A percentile compares a stretch with the other conserved stretches of the same genome.
phyloP scores from a whole-genome alignment of 2,797 vertebrate species.

The Myotis daubentonii region DNA sequence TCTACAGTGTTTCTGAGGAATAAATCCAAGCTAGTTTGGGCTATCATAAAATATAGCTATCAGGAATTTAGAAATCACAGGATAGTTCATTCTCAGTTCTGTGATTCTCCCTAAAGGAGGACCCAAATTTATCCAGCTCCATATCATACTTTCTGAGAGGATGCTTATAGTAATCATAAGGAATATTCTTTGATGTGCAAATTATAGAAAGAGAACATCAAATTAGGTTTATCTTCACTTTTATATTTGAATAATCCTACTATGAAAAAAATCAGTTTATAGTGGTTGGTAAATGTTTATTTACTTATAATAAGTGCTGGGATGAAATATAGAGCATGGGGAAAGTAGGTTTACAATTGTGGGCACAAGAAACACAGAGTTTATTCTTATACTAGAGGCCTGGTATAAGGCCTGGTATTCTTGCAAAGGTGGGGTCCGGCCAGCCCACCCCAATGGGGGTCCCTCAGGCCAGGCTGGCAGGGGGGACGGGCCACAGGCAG shows the following conservation, averaged over 20 bases:
- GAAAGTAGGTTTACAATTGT: neutral
- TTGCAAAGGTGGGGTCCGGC: too few species aligned
- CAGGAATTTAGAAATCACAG: neutral
- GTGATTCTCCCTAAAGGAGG: neutral
- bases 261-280: neutral
- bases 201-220: neutral
- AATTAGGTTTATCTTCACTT: neutral
- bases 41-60: neutral
- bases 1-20: neutral
- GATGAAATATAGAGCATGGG: neutral
- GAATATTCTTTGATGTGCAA: neutral
- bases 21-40: neutral
- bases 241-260: constrained; percentile 20
- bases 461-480: too few species aligned
- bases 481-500: too few species aligned
- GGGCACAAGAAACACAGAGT: neutral
- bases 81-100: neutral
- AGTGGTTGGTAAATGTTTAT: neutral
- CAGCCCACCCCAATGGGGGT: too few species aligned
- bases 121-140: neutral
- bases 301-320: neutral
- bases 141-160: neutral
- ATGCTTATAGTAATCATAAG: neutral
- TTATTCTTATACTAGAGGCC: neutral
- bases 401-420: too few species aligned